Base-by-base conservation (phyloP, 2,113 vertebrate genomes). In the Upupa epops region DNA sequence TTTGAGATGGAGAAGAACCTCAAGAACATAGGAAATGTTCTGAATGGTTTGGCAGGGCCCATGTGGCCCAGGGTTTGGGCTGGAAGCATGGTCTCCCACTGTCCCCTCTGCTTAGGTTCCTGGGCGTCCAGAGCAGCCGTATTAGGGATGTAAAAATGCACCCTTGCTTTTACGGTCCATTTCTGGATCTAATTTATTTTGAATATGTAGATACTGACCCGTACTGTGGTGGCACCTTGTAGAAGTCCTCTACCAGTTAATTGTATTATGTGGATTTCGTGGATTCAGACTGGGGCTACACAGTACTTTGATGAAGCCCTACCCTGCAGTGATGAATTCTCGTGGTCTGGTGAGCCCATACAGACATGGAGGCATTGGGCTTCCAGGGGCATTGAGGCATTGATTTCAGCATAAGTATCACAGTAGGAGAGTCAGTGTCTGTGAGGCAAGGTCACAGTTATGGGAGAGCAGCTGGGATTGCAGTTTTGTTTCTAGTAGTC, bases 351-450 rank as follows among this genome's bases (percentile, higher is more conserved):
- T 68, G 63, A 56, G 32, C 26, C 29, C 4, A 0, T 17, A 42
- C 32, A 54, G 51, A 31, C 26, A 54, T 0, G 2, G 63, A 61
- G 20, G 4, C 0, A 0, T 0, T 36, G 36, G 19, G 11, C 9
- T 65, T 16, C n/a, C 5, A 6, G 24, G 5, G 7, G 3, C 29
- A 11, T 5, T 46, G 76, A 6, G 7, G 3, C 29, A 11, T 5
- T 46, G 76, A 29, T 87, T 72, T 68, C 65, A 54, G 48, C 34
- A 72, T 46, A 21, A 19, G 15, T 73, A 77, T 28, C 37, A 70
- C 3, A 2, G 69, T 8, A 5, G 12, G 49, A 79, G n/a, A 13
- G 12, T 10, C 42, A 28, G 40, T 6, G n/a, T 51, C 48, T 58
- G 18, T n/a, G 68, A 64, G 54, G 65, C 1, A 8, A 69, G 28